These are phyloP conservation scores for Eueremaeus valkanovi DNA, from an alignment of 2,888 invertebrate species.

Conservation along the genomic window DNA sequence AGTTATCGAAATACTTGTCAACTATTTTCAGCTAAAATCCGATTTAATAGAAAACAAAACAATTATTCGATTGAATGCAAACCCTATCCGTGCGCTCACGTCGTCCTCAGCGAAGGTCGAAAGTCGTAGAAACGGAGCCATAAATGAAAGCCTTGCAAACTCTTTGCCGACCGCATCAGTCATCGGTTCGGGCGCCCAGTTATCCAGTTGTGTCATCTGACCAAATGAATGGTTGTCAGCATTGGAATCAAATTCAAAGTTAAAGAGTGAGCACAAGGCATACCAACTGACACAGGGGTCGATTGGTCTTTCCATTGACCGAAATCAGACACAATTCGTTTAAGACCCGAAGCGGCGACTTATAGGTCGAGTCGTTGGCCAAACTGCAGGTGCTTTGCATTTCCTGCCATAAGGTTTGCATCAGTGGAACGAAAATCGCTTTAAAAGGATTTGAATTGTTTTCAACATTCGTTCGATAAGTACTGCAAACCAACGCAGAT, in stretches of 20 bases:
- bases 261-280: conserved; percentile 41
- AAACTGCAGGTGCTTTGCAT: conserved; percentile 64
- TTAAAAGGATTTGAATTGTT: conserved; percentile 37
- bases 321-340: conserved; percentile 75
- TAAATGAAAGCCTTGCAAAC: conserved; percentile 73
- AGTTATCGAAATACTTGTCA: conserved; percentile 59
- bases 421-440: conserved; percentile 61
- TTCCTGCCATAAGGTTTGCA: conserved; percentile 66
- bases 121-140: conserved; percentile 86
- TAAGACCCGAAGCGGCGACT: conserved; percentile 66
- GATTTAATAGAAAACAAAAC: too few species aligned
- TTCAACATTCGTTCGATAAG: conserved; percentile 5
- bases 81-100: too few species aligned
- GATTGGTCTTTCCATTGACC: conserved; percentile 57
- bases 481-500: conserved; percentile 49
- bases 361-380: conserved; percentile 62
- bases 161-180: conserved; percentile 79
- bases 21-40: conserved; percentile 62
- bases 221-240: too few species aligned
- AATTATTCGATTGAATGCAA: too few species aligned
- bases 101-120: conserved; percentile 92
- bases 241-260: conserved; percentile 7
- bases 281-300: conserved; percentile 64
- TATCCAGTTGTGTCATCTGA: conserved; percentile 56
- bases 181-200: conserved; percentile 68